Evolutionary conservation across 2,797 vertebrate species (phyloP).

Genomic region (Varecia variegata): DNA sequence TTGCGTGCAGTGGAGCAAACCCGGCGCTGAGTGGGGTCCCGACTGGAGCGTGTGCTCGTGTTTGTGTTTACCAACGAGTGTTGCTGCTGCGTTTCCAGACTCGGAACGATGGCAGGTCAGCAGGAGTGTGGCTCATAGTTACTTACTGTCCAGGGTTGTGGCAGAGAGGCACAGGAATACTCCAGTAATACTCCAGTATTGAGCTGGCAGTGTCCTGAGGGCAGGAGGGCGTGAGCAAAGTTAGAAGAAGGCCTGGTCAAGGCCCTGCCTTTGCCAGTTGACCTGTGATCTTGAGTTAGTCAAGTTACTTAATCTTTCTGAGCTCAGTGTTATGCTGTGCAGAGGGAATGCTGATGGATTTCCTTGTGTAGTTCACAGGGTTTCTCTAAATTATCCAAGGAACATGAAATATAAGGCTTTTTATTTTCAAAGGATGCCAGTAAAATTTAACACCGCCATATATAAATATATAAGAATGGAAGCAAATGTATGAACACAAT

Average conservation of each 20-base stretch:
- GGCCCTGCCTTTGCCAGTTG: not conserved
- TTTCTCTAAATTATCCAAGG: not conserved
- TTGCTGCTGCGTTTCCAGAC: not conserved
- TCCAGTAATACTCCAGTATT: not conserved
- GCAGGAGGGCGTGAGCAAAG: not conserved
- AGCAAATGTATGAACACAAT: not conserved
- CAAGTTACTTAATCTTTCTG: not conserved
- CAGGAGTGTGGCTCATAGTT: not conserved
- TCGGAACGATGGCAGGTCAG: not conserved
- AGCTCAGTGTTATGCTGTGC: not conserved
- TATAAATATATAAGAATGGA: not conserved
- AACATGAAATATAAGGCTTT: not conserved
- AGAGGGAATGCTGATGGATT: not conserved
- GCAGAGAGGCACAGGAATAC: not conserved
- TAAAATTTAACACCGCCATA: not conserved
- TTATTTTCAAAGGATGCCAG: not conserved
- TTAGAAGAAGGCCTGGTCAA: not conserved
- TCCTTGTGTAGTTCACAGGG: not conserved
- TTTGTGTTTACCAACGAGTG: conserved; percentile 26
- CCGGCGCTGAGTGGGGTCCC: not conserved
- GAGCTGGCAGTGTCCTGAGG: not conserved
- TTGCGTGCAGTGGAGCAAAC: conserved; percentile 27
- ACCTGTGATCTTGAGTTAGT: not conserved
- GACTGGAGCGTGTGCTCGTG: not conserved
- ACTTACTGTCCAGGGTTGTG: not conserved